A percentile compares a stretch with the other conserved stretches of the same genome.
Conservation (phyloP, 2,113 vertebrate species). For the Mionectes macconnelli region DNA sequence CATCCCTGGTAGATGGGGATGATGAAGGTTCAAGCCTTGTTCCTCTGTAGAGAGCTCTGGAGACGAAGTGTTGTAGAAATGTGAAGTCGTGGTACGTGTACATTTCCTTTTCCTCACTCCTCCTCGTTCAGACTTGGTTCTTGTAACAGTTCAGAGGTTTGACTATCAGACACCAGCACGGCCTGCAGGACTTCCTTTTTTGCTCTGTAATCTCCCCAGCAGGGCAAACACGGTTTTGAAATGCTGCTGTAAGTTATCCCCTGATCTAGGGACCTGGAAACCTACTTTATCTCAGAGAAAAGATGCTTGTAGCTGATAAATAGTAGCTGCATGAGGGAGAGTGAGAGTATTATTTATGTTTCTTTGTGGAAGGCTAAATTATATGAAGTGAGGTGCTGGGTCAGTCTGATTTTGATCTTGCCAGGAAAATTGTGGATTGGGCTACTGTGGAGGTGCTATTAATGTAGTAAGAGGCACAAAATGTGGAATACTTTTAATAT, state of each 20-base stretch:
- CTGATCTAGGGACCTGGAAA: not conserved
- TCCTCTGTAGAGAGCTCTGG: not conserved
- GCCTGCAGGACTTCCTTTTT: constrained; percentile 15
- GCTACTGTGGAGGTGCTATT: not conserved
- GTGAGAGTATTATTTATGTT: not conserved
- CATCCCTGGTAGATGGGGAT: not conserved
- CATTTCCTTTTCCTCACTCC: constrained; percentile 16
- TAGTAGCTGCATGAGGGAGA: not conserved
- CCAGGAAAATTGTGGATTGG: not conserved
- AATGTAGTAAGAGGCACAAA: not conserved
- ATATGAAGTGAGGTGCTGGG: not conserved
- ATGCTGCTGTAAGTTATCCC: not conserved
- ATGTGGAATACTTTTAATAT: not conserved
- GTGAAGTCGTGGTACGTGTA: not conserved
- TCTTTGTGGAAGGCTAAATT: not conserved
- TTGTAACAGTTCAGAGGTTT: not conserved
- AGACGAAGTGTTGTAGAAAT: not conserved
- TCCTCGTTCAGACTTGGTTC: not conserved
- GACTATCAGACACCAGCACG: not conserved
- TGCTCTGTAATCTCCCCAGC: not conserved
- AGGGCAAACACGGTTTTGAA: not conserved
- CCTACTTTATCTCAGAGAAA: not conserved
- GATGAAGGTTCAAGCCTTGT: not conserved
- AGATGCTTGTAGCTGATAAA: constrained; percentile 1
- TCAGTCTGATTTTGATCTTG: not conserved